These are phyloP conservation scores for Poeciliopsis occidentalis DNA, from an alignment of 2,113 vertebrate genomes.

Conservation along the genomic window DNA sequence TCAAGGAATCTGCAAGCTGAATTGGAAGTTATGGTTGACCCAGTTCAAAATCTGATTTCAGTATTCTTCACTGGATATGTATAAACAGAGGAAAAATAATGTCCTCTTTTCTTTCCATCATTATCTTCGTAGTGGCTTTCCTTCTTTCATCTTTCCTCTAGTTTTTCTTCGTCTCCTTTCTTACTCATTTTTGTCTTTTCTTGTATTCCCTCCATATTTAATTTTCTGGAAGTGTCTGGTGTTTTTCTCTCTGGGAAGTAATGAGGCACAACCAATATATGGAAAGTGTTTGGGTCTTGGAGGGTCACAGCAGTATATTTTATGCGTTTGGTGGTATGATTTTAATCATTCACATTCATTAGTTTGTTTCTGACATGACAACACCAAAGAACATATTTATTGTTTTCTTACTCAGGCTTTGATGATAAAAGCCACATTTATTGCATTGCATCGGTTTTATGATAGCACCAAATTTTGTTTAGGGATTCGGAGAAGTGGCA, in stretches of 20 bases:
- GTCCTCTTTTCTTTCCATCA: neutral
- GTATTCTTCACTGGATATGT: neutral
- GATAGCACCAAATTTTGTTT: neutral
- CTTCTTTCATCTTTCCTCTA: neutral
- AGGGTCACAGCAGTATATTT: neutral
- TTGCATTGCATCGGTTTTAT: constrained; percentile 3
- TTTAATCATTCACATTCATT: neutral
- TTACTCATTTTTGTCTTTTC: neutral
- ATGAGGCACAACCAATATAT: neutral
- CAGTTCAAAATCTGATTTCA: too few relatives aligned
- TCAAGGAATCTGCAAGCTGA: neutral
- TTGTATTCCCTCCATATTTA: neutral
- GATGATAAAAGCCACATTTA: neutral
- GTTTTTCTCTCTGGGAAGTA: too few relatives aligned
- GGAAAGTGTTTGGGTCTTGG: neutral
- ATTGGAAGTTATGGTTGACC: too few relatives aligned
- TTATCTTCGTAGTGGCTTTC: neutral
- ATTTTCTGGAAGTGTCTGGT: too few relatives aligned
- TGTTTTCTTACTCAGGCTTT: neutral
- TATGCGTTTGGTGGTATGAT: neutral
- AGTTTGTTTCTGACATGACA: neutral
- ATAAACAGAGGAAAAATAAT: neutral
- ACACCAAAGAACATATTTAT: neutral
- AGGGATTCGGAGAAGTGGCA: neutral
- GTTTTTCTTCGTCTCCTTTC: neutral